Conservation (phyloP, 2,797 vertebrate genomes). For the Lepus townsendii region DNA sequence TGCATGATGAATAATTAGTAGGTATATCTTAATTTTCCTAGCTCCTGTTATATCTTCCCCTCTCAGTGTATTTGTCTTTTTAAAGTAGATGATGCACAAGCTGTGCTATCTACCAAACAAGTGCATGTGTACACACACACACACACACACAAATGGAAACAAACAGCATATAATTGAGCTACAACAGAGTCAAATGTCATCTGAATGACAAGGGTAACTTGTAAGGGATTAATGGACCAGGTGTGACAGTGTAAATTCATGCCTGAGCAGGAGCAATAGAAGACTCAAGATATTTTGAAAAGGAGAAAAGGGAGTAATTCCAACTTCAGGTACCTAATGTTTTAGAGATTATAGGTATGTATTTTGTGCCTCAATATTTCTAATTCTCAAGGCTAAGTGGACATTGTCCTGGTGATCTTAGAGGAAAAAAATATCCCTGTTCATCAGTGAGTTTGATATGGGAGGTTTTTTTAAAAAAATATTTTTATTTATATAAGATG, state of each 20-base stretch:
- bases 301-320: background rate
- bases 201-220: background rate
- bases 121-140: background rate
- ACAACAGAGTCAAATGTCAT: background rate
- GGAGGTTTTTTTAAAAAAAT: too few species aligned
- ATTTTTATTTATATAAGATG: too few species aligned
- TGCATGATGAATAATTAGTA: background rate
- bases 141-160: background rate
- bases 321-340: background rate
- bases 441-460: background rate
- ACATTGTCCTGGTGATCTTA: background rate
- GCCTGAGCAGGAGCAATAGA: background rate
- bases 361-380: background rate
- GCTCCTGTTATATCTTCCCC: background rate
- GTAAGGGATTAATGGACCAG: background rate
- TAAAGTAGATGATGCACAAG: background rate
- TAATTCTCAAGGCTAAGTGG: background rate
- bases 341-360: background rate
- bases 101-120: background rate
- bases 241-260: background rate
- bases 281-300: background rate
- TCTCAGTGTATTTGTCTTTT: background rate
- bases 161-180: background rate
- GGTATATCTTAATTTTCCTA: background rate
- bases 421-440: background rate